These are phyloP conservation scores for Brachionus rubens DNA, from an alignment of 1,140 invertebrate species.

Conservation along the genomic window DNA sequence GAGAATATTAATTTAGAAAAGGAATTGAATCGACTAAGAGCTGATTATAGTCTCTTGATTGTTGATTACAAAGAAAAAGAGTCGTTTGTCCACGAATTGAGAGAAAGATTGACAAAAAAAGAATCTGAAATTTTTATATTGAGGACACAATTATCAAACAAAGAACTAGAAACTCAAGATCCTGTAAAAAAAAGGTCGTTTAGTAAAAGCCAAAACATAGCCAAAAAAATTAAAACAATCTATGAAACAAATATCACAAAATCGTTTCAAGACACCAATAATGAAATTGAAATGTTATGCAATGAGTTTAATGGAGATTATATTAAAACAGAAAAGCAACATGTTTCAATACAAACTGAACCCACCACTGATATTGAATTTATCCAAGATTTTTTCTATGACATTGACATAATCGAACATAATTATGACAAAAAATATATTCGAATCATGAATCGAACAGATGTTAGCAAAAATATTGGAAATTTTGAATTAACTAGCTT, in stretches of 20 bases:
- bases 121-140: neutral
- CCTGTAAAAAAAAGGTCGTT: no score
- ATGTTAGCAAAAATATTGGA: neutral
- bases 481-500: slow-evolving; percentile 19
- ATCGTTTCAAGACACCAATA: no score
- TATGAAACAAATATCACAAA: no score
- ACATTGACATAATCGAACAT: slow-evolving; percentile 3
- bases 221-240: no score
- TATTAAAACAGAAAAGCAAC: neutral
- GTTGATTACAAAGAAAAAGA: neutral
- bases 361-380: neutral
- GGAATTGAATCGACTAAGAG: neutral
- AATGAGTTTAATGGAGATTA: no score
- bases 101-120: neutral
- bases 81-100: neutral
- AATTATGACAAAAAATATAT: slow-evolving; percentile 14
- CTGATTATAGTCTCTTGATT: neutral
- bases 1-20: neutral
- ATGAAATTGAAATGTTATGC: no score
- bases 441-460: neutral
- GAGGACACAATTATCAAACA: no score
- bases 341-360: neutral
- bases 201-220: no score
- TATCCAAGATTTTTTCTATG: neutral
- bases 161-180: no score